Conservation (phyloP, 2,888 invertebrate species). For the Subacronicta megacephala region DNA sequence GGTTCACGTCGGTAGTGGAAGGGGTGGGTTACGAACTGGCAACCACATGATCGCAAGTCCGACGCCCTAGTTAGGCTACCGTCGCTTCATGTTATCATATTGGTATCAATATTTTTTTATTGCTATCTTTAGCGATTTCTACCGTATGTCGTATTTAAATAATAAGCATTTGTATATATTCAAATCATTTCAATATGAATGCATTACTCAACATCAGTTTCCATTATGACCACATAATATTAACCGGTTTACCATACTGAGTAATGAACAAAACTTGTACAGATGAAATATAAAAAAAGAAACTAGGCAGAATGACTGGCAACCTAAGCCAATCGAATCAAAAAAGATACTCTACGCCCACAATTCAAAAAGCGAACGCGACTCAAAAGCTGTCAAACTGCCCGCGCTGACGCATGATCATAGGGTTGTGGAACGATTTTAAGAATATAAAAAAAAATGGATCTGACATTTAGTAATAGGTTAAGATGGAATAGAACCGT, state of each 20-base stretch:
- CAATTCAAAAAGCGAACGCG: constrained; percentile 86
- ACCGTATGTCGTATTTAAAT: no score
- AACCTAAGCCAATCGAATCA: constrained; percentile 76
- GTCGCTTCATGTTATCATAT: no score
- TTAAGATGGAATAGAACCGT: no score
- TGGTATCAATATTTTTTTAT: no score
- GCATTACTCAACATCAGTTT: constrained; percentile 43
- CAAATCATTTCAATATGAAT: constrained; percentile 13
- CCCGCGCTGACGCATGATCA: constrained; percentile 61
- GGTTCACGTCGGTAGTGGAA: no score
- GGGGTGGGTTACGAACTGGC: no score
- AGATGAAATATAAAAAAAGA: constrained; percentile 47
- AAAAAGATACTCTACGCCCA: constrained; percentile 74
- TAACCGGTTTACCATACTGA: constrained; percentile 37
- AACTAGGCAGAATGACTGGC: constrained; percentile 65
- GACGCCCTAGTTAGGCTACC: no score
- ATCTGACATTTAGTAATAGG: no score
- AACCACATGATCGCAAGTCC: no score
- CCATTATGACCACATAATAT: constrained; percentile 36
- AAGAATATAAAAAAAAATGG: not conserved
- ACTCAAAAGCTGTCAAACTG: constrained; percentile 88
- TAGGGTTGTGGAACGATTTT: constrained; percentile 41
- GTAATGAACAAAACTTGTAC: constrained; percentile 56
- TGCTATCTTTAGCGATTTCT: no score
- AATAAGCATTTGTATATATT: constrained; percentile 1